Percentiles rank a stretch among this genome's conserved stretches.
Conservation (phyloP, 2,888 invertebrate species). For the Camponotus fellah region DNA sequence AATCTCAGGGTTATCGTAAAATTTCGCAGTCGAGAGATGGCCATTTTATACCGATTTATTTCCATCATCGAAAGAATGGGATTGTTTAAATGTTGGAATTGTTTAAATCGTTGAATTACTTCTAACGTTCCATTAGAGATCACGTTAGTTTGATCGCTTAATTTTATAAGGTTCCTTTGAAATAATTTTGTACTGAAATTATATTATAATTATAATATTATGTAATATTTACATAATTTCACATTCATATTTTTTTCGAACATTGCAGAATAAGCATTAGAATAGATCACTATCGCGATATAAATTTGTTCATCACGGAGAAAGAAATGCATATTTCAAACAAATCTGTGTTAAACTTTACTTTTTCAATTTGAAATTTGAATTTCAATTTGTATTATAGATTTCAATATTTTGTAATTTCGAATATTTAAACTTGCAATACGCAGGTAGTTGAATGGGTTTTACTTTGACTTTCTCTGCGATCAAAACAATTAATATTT, state of each 20-base stretch:
- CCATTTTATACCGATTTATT: constrained; percentile 11
- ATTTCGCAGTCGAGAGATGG: constrained; percentile 8
- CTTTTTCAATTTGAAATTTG: not conserved
- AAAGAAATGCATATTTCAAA: not conserved
- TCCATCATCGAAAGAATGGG: constrained; percentile 11
- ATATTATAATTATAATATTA: not conserved
- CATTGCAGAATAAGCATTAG: not conserved
- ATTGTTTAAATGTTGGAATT: constrained; percentile 23
- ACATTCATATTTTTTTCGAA: not conserved
- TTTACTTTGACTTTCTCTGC: constrained; percentile 32
- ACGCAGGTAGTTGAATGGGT: not conserved
- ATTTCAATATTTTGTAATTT: constrained; percentile 5
- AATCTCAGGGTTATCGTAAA: constrained; percentile 50
- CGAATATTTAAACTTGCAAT: not conserved
- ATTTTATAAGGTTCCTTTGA: not conserved
- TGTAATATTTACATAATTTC: not conserved
- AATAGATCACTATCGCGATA: not conserved
- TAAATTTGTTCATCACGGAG: not conserved
- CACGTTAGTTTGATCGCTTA: not conserved
- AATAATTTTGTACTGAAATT: not conserved
- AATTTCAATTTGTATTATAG: not conserved
- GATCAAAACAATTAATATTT: too few species aligned
- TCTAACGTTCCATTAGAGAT: not conserved
- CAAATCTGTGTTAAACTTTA: not conserved
- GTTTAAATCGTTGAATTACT: constrained; percentile 10